These are phyloP conservation scores for Scaptomyza polygonia DNA, from an alignment of 2,888 invertebrate species.

Conservation along the genomic window DNA sequence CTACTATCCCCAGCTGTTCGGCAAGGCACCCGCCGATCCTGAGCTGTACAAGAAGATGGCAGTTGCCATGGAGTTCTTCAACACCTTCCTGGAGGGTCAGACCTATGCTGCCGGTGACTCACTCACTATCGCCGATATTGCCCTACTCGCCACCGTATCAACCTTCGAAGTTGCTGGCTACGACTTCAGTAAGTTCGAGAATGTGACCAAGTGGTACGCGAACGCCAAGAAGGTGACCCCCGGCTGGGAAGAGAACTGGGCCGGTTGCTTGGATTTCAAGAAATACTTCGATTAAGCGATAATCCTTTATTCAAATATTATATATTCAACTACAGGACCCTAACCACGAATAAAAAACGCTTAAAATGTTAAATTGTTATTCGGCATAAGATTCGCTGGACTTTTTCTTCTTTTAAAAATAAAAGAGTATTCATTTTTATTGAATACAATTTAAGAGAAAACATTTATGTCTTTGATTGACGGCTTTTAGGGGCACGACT, in stretches of 20 bases:
- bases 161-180: conserved; percentile 88
- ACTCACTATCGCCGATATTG: conserved; percentile 91
- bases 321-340: too few relatives aligned
- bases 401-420: conserved; percentile 26
- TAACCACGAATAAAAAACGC: too few relatives aligned
- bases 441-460: conserved; percentile 55
- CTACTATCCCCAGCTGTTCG: conserved; percentile 88
- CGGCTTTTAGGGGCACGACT: neutral
- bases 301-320: neutral
- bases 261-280: conserved; percentile 86
- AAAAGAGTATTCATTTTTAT: conserved; percentile 64
- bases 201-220: conserved; percentile 88
- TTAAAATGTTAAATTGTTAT: too few relatives aligned
- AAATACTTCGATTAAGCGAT: conserved; percentile 73
- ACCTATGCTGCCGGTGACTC: conserved; percentile 89
- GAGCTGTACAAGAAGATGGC: conserved; percentile 89
- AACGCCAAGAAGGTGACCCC: conserved; percentile 86
- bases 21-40: conserved; percentile 87
- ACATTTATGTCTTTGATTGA: neutral
- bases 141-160: conserved; percentile 88
- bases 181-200: conserved; percentile 89
- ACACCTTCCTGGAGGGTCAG: conserved; percentile 89
- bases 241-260: conserved; percentile 87
- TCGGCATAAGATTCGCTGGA: too few relatives aligned
- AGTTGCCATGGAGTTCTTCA: conserved; percentile 88